Percentiles rank a stretch among this genome's conserved stretches.
Conservation (phyloP, 2,888 invertebrate genomes). For the Metallyticus violacea region DNA sequence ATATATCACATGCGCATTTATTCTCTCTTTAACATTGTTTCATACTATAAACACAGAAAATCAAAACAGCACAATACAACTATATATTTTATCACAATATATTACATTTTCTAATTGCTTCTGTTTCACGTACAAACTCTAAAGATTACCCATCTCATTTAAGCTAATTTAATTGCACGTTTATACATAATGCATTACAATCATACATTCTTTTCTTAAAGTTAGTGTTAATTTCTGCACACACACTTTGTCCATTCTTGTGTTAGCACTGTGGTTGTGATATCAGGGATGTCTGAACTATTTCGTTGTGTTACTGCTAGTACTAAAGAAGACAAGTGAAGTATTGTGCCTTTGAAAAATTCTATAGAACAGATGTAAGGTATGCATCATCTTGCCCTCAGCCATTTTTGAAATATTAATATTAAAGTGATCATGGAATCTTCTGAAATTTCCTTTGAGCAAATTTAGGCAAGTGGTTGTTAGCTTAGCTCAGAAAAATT, state of each 20-base stretch:
- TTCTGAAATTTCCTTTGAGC: no score
- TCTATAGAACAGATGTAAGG: neutral
- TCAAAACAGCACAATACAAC: neutral
- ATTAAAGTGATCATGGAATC: no score
- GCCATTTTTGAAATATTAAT: no score
- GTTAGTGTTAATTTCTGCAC: no score
- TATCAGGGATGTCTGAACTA: neutral
- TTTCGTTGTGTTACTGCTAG: neutral
- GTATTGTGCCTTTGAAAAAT: neutral
- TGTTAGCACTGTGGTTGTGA: neutral
- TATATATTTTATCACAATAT: neutral
- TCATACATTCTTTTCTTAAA: neutral
- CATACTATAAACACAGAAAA: neutral
- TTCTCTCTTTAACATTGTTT: neutral
- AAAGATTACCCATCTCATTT: neutral
- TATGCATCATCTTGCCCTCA: neutral
- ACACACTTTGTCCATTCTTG: neutral
- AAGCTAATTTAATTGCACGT: neutral
- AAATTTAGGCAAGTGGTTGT: no score
- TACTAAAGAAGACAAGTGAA: neutral
- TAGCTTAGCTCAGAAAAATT: no score
- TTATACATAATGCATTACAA: neutral
- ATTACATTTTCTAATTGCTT: neutral
- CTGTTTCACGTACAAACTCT: neutral
- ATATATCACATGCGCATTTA: neutral